Percentiles rank a stretch among this genome's conserved stretches.
These are phyloP conservation scores for Gila orcuttii DNA, from an alignment of 2,113 vertebrate genomes.

Conservation along the genomic window DNA sequence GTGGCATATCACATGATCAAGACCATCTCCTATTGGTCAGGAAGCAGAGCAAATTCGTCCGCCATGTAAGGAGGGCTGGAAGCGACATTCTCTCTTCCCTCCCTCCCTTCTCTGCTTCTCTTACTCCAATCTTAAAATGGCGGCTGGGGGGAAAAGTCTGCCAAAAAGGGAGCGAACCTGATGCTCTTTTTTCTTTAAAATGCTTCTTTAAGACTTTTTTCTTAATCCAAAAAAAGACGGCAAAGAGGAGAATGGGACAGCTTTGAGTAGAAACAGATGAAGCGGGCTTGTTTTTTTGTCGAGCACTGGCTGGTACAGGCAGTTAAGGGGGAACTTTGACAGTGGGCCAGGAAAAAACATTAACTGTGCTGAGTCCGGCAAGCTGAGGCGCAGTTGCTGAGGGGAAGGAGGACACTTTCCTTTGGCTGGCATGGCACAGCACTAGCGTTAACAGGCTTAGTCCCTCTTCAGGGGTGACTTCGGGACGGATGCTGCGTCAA, in stretches of 20 bases:
- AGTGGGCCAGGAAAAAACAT: slow-evolving; percentile 88
- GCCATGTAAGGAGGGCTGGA: slow-evolving; percentile 88
- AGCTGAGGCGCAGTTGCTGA: slow-evolving; percentile 32
- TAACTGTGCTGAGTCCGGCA: slow-evolving; percentile 86
- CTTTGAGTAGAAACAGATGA: slow-evolving; percentile 91
- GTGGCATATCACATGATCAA: slow-evolving; percentile 86
- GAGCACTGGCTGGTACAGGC: slow-evolving; percentile 78
- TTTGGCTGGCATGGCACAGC: slow-evolving; percentile 42
- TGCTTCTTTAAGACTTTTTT: slow-evolving; percentile 41
- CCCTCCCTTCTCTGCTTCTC: slow-evolving; percentile 54
- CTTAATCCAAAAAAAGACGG: slow-evolving; percentile 3
- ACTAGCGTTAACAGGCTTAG: slow-evolving; percentile 49
- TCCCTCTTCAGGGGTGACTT: slow-evolving; percentile 18
- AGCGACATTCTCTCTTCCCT: slow-evolving; percentile 76
- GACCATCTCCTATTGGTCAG: slow-evolving; percentile 81
- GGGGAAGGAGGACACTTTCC: slow-evolving; percentile 56
- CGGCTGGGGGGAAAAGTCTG: slow-evolving; percentile 73
- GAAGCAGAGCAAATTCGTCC: slow-evolving; percentile 79
- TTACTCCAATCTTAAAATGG: slow-evolving; percentile 87
- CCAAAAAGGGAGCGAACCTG: slow-evolving; percentile 69
- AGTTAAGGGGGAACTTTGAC: slow-evolving; percentile 84
- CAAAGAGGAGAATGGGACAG: slow-evolving; percentile 55
- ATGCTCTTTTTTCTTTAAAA: slow-evolving; percentile 57
- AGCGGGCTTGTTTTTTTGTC: slow-evolving; percentile 82
- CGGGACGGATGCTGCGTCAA: slow-evolving; percentile 48